Percentiles rank a stretch among this genome's conserved stretches.
Evolutionary conservation across 2,888 invertebrate genomes (phyloP).

Genomic region (Serripes groenlandicus): DNA sequence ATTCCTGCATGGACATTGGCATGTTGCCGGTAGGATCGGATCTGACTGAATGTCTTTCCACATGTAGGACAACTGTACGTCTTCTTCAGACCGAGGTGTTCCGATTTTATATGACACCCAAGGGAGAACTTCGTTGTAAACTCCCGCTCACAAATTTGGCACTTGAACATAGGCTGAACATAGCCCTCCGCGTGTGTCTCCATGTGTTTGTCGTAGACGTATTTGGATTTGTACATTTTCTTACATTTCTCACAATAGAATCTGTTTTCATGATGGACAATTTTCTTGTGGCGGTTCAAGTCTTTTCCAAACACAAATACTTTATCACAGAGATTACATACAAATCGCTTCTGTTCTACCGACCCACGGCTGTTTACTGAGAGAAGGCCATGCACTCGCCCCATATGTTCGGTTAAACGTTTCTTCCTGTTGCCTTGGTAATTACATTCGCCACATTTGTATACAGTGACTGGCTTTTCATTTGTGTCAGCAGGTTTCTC

Average conservation of each 20-base stretch:
- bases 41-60: conserved; percentile 80
- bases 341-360: conserved; percentile 38
- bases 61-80: conserved; percentile 79
- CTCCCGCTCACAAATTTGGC: conserved; percentile 75
- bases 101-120: conserved; percentile 77
- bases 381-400: conserved; percentile 73
- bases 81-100: conserved; percentile 78
- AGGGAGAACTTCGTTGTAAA: conserved; percentile 81
- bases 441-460: conserved; percentile 71
- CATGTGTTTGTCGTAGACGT: conserved; percentile 74
- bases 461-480: conserved; percentile 18
- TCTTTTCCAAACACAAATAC: conserved; percentile 77
- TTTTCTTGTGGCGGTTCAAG: conserved; percentile 75
- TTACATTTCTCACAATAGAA: conserved; percentile 77
- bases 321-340: conserved; percentile 75
- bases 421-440: conserved; percentile 69
- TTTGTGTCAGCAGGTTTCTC: too few relatives aligned
- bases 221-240: conserved; percentile 77
- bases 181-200: conserved; percentile 75
- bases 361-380: conserved; percentile 47
- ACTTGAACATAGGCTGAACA: conserved; percentile 75
- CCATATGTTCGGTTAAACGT: conserved; percentile 74
- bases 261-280: conserved; percentile 65
- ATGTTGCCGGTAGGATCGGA: conserved; percentile 78
- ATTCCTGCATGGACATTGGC: conserved; percentile 81